A percentile compares a stretch with the other conserved stretches of the same genome.
These are phyloP conservation scores for Drosophila neocordata DNA, from an alignment of 1,140 invertebrate species.

Conservation along the genomic window DNA sequence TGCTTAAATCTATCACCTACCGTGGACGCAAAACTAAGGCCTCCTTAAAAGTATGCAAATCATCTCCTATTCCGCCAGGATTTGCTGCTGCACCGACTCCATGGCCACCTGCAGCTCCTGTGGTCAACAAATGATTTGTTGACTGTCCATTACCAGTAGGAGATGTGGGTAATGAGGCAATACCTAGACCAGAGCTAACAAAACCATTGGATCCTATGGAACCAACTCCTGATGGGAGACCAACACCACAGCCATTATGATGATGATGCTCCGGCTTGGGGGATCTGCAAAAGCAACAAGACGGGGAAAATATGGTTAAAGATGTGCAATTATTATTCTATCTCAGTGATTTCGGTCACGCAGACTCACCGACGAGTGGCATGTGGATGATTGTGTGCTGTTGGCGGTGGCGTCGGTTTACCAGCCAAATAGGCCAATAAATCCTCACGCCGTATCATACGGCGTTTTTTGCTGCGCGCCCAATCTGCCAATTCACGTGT, in stretches of 20 bases:
- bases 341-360: constrained; percentile 31
- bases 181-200: constrained; percentile 48
- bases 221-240: constrained; percentile 3
- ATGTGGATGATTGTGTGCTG: constrained; percentile 83
- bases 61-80: constrained; percentile 73
- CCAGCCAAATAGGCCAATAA: constrained; percentile 91
- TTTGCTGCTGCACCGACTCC: constrained; percentile 24
- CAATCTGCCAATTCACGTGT: constrained; percentile 91
- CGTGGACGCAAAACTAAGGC: constrained; percentile 87
- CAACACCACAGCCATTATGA: constrained; percentile 40
- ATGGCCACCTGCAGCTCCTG: constrained; percentile 27
- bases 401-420: constrained; percentile 86
- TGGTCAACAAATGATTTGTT: constrained; percentile 46
- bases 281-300: constrained; percentile 39
- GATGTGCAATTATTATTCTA: no score
- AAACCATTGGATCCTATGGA: constrained; percentile 43
- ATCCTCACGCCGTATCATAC: constrained; percentile 89
- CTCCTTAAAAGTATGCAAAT: constrained; percentile 90
- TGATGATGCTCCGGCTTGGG: constrained; percentile 73
- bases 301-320: not conserved
- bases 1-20: no score
- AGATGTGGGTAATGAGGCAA: constrained; percentile 35
- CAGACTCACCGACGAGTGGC: constrained; percentile 83
- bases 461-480: constrained; percentile 88
- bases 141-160: constrained; percentile 30